Conservation (phyloP, 92 coral and sea anemone genomes). For the Montipora capitata region DNA sequence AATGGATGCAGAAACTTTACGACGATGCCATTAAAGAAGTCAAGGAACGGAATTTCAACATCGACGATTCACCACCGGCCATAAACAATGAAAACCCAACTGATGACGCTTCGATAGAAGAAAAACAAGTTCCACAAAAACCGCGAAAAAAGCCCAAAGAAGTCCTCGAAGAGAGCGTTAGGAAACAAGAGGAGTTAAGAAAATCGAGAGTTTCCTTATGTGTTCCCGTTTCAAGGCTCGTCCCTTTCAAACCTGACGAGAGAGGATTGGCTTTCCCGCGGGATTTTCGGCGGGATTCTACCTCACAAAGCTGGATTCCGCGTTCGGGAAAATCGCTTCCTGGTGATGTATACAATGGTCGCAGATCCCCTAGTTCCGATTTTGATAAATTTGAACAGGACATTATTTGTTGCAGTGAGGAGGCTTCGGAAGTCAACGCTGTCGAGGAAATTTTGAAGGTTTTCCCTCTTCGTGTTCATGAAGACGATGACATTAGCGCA, state of each 20-base stretch:
- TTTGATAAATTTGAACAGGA: neutral
- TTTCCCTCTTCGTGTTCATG: slow-evolving; percentile 59
- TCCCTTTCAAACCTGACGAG: slow-evolving; percentile 72
- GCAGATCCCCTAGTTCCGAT: slow-evolving; percentile 39
- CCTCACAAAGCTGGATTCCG: slow-evolving; percentile 62
- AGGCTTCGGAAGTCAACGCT: neutral
- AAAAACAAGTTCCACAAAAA: slow-evolving; percentile 19
- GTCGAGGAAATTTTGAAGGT: slow-evolving; percentile 62
- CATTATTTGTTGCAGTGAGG: neutral
- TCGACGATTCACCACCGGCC: slow-evolving; percentile 28
- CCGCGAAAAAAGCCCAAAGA: slow-evolving; percentile 56
- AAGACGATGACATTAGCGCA: slow-evolving; percentile 2
- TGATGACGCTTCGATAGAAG: slow-evolving; percentile 9
- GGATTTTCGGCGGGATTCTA: slow-evolving; percentile 73
- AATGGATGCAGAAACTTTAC: slow-evolving; percentile 64
- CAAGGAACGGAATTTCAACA: slow-evolving; percentile 50
- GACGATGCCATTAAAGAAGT: slow-evolving; percentile 62
- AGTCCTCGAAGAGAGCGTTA: slow-evolving; percentile 68
- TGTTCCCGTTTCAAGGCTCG: slow-evolving; percentile 72
- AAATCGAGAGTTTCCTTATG: slow-evolving; percentile 58
- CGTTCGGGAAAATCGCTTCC: slow-evolving; percentile 26
- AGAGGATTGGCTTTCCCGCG: slow-evolving; percentile 69
- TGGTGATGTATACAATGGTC: neutral
- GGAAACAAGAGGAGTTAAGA: slow-evolving; percentile 68
- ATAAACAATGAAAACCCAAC: neutral